Evolutionary conservation across 2,888 invertebrate species (phyloP), one percentile per base, ranked within the genome.

Genomic region (Poecilobothrus nobilitatus): DNA sequence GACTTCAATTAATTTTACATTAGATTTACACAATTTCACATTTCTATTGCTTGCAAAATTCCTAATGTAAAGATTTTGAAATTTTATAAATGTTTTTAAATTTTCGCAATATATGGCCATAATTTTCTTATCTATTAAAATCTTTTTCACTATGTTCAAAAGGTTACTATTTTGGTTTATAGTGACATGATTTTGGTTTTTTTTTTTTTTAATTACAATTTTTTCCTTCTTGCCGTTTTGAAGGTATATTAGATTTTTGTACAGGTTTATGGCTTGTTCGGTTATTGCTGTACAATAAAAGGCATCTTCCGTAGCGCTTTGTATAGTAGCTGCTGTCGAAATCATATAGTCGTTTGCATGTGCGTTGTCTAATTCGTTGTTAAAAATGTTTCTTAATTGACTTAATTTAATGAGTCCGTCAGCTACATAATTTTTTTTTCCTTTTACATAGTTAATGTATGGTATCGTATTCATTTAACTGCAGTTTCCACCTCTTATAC

Each of bases 41-140:
- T 66, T 33, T 61, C 9, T 67, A 66, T 70, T 70, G 22, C 68
- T 69, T 21, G 67, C 66, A 68, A 69, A 71, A 61, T 67, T 69
- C 20, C 27, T 69, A 8, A 70, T 65, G 34, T 53, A 70, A 3
- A 68, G 0, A 64, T 66, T 66, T 68, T 69, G 70, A 44, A 72
- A 72, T 34, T 71, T 12, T 33, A 67, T 37, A 22, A 67, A 67
- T 41, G 68, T 68, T 33, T 68, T 18, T 22, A 69, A 53, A 63
- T 68, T 63, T 53, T 66, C 41, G 33, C 66, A 68, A 63, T 68
- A 66, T 20, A 66, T 18, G 22, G 22, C 44, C 6, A 68, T 63
- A 1, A 66, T 18, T 2, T 27, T 66, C 37, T 61, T 68, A 1
- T 12, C 21, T 53, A 63, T 66, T 1, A 66, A 10, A 41, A 68